Evolutionary conservation across 2,888 invertebrate species (phyloP), one percentile per base, ranked within the genome.

Genomic region (Emesis castigata): DNA sequence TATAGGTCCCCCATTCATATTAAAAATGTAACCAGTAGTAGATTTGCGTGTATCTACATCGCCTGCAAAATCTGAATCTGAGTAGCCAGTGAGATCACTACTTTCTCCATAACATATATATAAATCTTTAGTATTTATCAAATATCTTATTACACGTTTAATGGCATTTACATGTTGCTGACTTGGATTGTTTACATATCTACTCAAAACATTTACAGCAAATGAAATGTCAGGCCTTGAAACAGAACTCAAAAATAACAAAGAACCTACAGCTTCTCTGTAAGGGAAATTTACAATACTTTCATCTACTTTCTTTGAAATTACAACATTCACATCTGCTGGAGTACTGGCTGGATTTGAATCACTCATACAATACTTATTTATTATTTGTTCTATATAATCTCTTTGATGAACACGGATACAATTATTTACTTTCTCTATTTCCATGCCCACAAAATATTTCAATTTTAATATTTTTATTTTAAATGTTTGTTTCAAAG

Each of bases 31-130:
- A 4, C 87, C 87, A 1, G 86, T 83, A 44, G 80, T 88, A 6
- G 88, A 88, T 44, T 85, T 88, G 3, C 87, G 56, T 7, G 85
- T 80, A 68, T 89, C 85, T 6, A 87, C 1, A 79, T 89, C 87
- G 14, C 82, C 34, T 9, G 87, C 88, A 85, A 81, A 87, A 84
- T 87, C 85, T 31, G 87, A 83, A 69, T 89, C 88, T 8, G 86
- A 86, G 74, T 87, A 87, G 0, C 86, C 86, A 62, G 77, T 64
- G 0, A 88, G 39, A 73, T 72, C 77, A 44, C n/a, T 65, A 44
- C 70, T 80, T 16, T 74, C 79, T 76, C 77, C 16, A 83, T 86
- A 87, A 7, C 18, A 61, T 26, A 88, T 87, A 83, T 75, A 86
- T 3, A 86, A 31, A 81, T 86, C 39, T 78, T 86, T 87, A n/a